Conservation (phyloP, 1,140 invertebrate genomes). For the Drosophila fuyamai region DNA sequence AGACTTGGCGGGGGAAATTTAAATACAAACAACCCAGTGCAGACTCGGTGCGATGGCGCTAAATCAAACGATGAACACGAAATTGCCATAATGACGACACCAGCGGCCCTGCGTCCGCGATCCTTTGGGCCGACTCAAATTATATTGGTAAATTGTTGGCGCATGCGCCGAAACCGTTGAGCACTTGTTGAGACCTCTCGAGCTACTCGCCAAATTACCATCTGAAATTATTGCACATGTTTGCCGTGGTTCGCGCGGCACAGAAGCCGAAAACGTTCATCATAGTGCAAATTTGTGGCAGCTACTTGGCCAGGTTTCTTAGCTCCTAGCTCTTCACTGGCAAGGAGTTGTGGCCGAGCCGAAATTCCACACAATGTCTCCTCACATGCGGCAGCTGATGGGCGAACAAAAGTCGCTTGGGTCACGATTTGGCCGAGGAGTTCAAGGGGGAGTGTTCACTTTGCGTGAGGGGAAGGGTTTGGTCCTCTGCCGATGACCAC, state of each 20-base stretch:
- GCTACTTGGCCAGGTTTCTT: conserved; percentile 38
- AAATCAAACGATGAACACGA: conserved; percentile 76
- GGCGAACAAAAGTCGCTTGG: conserved; percentile 54
- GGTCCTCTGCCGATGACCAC: neutral
- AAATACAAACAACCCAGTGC: conserved; percentile 63
- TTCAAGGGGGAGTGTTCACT: neutral
- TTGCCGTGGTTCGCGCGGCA: conserved; percentile 46
- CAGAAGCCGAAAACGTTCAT: conserved; percentile 61
- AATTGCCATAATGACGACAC: conserved; percentile 78
- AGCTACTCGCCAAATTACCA: conserved; percentile 54
- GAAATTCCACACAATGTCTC: conserved; percentile 17
- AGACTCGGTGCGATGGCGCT: conserved; percentile 54
- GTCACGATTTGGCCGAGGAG: conserved; percentile 47
- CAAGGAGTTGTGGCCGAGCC: neutral
- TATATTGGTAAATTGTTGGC: conserved; percentile 57
- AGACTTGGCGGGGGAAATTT: conserved; percentile 39
- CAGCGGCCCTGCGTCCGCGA: conserved; percentile 9
- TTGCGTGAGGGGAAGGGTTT: neutral
- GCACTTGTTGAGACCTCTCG: conserved; percentile 62
- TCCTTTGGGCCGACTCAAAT: conserved; percentile 38
- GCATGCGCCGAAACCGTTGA: conserved; percentile 27
- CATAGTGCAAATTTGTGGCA: conserved; percentile 73
- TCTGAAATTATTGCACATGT: conserved; percentile 57
- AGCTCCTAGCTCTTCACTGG: neutral
- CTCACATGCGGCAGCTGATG: conserved; percentile 28